phyloP scores from a whole-genome alignment of 2,113 vertebrate species.

The Nothobranchius furzeri region DNA sequence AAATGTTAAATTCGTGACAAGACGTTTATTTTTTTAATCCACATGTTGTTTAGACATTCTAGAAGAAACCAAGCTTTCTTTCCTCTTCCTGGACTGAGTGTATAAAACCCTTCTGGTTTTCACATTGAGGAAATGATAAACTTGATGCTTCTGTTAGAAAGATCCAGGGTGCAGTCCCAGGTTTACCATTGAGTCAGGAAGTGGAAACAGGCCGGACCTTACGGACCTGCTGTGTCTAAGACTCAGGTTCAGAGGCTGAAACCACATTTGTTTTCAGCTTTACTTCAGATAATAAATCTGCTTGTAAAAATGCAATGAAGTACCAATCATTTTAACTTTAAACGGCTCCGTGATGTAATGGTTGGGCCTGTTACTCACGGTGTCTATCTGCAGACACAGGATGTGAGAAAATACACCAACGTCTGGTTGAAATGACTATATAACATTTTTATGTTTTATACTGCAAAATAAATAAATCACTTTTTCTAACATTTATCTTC shows the following conservation, averaged over 20 bases:
- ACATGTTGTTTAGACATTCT: background rate
- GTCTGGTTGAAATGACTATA: no score
- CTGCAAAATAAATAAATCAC: no score
- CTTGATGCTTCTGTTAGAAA: constrained; percentile 63
- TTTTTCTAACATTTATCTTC: no score
- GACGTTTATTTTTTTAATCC: background rate
- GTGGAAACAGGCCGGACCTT: constrained; percentile 58
- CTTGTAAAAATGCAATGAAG: constrained; percentile 3
- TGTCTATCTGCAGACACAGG: no score
- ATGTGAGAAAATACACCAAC: no score
- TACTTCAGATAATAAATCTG: constrained; percentile 4
- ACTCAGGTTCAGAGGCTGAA: constrained; percentile 46
- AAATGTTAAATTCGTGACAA: background rate
- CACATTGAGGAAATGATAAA: constrained; percentile 54
- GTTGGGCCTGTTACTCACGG: background rate
- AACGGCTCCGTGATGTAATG: background rate
- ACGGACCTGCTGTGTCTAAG: constrained; percentile 38
- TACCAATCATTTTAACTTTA: no score
- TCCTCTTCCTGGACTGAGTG: constrained; percentile 4
- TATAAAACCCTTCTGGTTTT: constrained; percentile 53
- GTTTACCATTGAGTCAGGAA: constrained; percentile 58
- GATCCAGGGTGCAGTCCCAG: constrained; percentile 63
- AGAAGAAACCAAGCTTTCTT: constrained; percentile 14
- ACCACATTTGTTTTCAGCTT: constrained; percentile 38
- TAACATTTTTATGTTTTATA: no score